Evolutionary conservation across 2,888 invertebrate species (phyloP), one percentile per base, ranked within the genome.

Genomic region (Amblyjoppa fuscipennis): DNA sequence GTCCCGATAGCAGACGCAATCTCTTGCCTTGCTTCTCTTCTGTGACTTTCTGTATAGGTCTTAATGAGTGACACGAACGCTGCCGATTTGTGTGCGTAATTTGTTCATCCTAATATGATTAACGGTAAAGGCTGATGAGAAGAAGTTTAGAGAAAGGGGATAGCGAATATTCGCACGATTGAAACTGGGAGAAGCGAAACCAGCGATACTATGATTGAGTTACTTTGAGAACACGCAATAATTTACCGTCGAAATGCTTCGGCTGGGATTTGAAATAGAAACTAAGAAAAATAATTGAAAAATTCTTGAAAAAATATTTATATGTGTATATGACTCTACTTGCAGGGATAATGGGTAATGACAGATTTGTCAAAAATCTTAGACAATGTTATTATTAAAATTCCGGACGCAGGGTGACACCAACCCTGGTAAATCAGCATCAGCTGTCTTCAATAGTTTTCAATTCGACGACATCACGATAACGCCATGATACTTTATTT

Each of bases 11-110:
- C 28, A 61, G 45, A 61, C 49, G 61, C 45, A 20, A 13, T 45
- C n/a, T 61, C 74, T 45, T 61, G 61, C 28, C 74, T 74, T 61
- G 74, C 45, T 74, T 74, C 61, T 45, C 28, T 31, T 59, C 61
- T 45, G 41, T 74, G 45, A 61, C 61, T 61, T 56, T 61, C 61
- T 59, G 61, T 74, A 61, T 45, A 45, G 74, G 41, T 45, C 61
- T 28, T 61, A 45, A 74, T 61, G 74, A 74, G 25, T 59, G 61
- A 61, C 74, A 41, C 61, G 59, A 61, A 74, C 41, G 31, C 45
- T 31, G 45, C 31, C 28, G 74, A 74, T 61, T n/a, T 59, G 61
- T 9, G 31, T 28, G 74, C 41, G 41, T 38, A 74, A 45, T 28
- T 59, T 28, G 34, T 25, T 73, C 53, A 20, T 41, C n/a, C 34